Evolutionary conservation across 2,888 invertebrate species (phyloP), one percentile per base, ranked within the genome.

Genomic region (Lissonota sp.): DNA sequence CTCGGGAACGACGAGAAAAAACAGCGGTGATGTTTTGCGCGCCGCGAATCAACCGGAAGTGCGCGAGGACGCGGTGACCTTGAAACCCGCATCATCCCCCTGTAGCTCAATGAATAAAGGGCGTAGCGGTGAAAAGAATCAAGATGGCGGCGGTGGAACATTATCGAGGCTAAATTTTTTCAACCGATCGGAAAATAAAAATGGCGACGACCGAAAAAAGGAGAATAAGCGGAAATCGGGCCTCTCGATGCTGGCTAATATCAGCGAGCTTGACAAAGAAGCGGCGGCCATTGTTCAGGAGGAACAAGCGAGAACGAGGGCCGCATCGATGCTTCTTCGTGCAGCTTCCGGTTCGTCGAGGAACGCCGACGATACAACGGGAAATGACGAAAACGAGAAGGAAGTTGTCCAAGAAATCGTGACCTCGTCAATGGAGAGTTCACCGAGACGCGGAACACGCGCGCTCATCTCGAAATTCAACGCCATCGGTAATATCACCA

Each of bases 181-280:
- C 44, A 87, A 88, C 53, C 88, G 90, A 26, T 26, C 26, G 0
- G 84, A 84, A 8, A 90, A 89, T 4, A 84, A 87, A 6, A 86
- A 83, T 5, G 51, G 73, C 39, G 90, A 90, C 4, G 88, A 89
- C 1, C 89, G 89, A 6, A 90, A 88, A 26, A 90, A 88, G 37
- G 93, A 93, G 1, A 93, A 93, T 57, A 95, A 94, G 88, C 92
- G 94, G 71, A 94, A 93, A 92, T 93, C 95, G 0, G 94, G 94
- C 86, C 87, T 96, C 90, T 94, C 94, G 87, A 93, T 95, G 81
- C 92, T 96, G 64, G 95, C 96, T 0, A 97, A 95, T 89, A 96
- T 97, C 84, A 97, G 96, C 88, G 96, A 97, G 90, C 92, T 97
- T 82, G 97, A 97, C 90, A 94, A 95, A 85, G 96, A 97, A 91